A percentile compares a stretch with the other conserved stretches of the same genome.
phyloP scores from a whole-genome alignment of 2,113 vertebrate species.

The Stomatorhinus ivindoensis region DNA sequence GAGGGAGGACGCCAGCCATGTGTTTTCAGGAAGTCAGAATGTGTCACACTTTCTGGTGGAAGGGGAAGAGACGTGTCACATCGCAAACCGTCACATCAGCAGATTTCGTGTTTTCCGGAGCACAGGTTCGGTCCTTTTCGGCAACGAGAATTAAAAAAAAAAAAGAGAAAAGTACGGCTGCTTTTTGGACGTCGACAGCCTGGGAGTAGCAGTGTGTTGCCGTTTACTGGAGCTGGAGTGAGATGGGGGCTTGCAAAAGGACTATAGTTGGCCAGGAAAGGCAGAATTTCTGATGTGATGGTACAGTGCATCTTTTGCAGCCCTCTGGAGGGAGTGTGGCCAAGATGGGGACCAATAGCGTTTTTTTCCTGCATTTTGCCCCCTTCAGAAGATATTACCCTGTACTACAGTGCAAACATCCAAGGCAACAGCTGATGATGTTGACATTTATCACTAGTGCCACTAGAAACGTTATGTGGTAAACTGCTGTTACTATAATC shows the following conservation, averaged over 20 bases:
- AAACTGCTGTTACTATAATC: not conserved
- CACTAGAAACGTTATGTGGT: not conserved
- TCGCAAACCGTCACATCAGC: slow-evolving; percentile 24
- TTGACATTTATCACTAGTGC: not conserved
- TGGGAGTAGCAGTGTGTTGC: not conserved
- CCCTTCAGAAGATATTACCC: not conserved
- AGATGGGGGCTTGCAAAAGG: not conserved
- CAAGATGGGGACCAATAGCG: not conserved
- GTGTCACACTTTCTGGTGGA: slow-evolving; percentile 20
- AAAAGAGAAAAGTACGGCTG: not conserved
- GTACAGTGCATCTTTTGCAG: not conserved
- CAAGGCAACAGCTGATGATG: not conserved
- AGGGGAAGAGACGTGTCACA: slow-evolving; percentile 12
- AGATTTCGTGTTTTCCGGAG: slow-evolving; percentile 20
- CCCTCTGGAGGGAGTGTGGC: not conserved
- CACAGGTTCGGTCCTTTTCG: not conserved
- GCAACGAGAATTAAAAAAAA: not conserved
- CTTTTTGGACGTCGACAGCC: not conserved
- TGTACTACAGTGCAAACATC: not conserved
- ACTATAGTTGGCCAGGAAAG: not conserved
- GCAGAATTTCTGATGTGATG: not conserved
- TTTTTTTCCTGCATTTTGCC: not conserved
- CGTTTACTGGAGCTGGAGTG: not conserved
- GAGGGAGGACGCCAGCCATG: not conserved
- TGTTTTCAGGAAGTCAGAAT: slow-evolving; percentile 28